A percentile compares a stretch with the other conserved stretches of the same genome.
Evolutionary conservation across 2,113 vertebrate genomes (phyloP).

Genomic region (Chiloscyllium plagiosum): DNA sequence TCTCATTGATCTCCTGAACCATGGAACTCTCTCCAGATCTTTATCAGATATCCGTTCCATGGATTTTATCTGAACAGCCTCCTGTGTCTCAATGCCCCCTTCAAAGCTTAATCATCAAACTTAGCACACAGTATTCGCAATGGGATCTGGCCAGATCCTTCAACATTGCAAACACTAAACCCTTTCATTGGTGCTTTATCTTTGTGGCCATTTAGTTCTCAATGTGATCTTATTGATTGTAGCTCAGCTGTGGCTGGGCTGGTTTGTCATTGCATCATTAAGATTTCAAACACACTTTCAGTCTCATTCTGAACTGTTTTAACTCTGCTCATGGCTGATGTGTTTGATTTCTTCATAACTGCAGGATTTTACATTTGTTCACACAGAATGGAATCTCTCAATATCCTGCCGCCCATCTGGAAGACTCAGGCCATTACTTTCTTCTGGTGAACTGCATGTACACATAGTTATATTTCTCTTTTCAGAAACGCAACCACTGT

Average conservation of each 20-base stretch:
- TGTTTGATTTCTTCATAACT: background rate
- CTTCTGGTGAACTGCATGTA: too few species aligned
- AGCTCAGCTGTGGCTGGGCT: background rate
- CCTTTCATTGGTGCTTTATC: background rate
- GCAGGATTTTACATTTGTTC: background rate
- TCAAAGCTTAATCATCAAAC: background rate
- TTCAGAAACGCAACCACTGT: too few species aligned
- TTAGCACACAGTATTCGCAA: background rate
- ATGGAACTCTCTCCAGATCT: background rate
- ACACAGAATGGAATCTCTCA: background rate
- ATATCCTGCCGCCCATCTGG: background rate
- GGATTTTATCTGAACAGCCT: background rate
- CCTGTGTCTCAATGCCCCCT: background rate
- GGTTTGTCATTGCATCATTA: background rate
- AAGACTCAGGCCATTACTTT: too few species aligned
- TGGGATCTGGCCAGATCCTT: background rate
- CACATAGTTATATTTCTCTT: too few species aligned
- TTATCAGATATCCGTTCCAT: background rate
- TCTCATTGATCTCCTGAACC: background rate
- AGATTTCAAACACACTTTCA: too few species aligned
- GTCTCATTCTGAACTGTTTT: too few species aligned
- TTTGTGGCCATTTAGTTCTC: background rate
- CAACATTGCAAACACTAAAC: background rate
- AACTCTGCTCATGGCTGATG: too few species aligned
- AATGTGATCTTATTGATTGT: background rate